Conservation (phyloP, 1,140 invertebrate genomes). For the Lucilia cuprina region DNA sequence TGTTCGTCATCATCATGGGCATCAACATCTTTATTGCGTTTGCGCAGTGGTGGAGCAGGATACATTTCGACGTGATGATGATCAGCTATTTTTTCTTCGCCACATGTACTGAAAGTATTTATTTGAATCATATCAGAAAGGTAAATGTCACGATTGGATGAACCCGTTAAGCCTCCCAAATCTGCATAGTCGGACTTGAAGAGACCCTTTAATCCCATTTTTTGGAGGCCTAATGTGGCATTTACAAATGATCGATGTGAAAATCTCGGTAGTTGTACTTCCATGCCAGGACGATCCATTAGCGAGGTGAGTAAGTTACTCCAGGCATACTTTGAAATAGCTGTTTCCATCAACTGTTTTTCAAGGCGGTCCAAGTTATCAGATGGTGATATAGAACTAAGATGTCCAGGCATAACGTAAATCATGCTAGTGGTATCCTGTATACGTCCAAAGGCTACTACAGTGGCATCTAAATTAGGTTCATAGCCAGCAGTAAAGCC, state of each 20-base stretch:
- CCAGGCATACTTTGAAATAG: conserved; percentile 75
- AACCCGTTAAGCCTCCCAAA: conserved; percentile 79
- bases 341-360: conserved; percentile 70
- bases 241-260: conserved; percentile 83
- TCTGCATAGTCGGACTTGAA: conserved; percentile 78
- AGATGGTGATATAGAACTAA: conserved; percentile 75
- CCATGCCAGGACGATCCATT: conserved; percentile 75
- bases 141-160: conserved; percentile 74
- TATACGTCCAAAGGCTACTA: conserved; percentile 74
- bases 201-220: conserved; percentile 81
- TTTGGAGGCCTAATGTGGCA: conserved; percentile 74
- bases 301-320: conserved; percentile 75
- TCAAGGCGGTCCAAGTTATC: conserved; percentile 78
- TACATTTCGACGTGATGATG: conserved; percentile 81
- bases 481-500: conserved; percentile 84
- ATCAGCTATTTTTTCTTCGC: conserved; percentile 74
- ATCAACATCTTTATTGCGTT: conserved; percentile 60
- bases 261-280: conserved; percentile 83
- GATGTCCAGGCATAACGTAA: conserved; percentile 80
- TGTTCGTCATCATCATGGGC: conserved; percentile 48
- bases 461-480: conserved; percentile 80
- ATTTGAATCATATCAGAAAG: conserved; percentile 82
- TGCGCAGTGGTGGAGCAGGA: conserved; percentile 69
- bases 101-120: conserved; percentile 80
- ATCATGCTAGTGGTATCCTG: conserved; percentile 78